Conservation (phyloP, 2,797 vertebrate genomes). For the Cercopithecus neglectus region DNA sequence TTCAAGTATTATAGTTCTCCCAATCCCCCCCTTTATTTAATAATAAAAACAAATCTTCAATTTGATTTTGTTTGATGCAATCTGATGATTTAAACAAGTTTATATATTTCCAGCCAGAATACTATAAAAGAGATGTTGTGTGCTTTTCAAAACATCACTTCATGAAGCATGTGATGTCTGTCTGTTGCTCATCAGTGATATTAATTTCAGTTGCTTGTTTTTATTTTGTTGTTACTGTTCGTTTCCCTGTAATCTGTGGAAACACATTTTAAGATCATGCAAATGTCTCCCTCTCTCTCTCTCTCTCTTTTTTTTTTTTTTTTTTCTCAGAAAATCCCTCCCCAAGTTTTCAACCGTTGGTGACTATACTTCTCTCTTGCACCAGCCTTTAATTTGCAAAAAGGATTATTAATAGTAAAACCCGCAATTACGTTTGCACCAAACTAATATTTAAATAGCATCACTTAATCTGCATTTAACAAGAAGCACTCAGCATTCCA, state of each 20-base stretch:
- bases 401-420: neutral
- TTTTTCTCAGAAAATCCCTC: neutral
- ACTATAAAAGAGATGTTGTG: neutral
- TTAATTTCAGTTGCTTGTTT: neutral
- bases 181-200: neutral
- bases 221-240: neutral
- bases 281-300: neutral
- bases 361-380: neutral
- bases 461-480: neutral
- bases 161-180: neutral
- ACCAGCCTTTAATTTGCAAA: neutral
- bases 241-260: neutral
- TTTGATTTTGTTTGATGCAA: neutral
- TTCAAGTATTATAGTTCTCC: neutral
- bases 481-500: neutral
- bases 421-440: no score
- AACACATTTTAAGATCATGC: neutral
- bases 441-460: no score
- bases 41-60: neutral
- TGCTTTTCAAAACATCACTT: neutral
- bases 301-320: fast-evolving
- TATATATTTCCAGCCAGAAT: neutral
- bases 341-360: neutral
- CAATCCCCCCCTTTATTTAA: neutral
- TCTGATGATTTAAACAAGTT: neutral